A percentile compares a stretch with the other conserved stretches of the same genome.
Evolutionary conservation across 2,113 vertebrate species (phyloP).

Genomic region (Phocoena sinus): DNA sequence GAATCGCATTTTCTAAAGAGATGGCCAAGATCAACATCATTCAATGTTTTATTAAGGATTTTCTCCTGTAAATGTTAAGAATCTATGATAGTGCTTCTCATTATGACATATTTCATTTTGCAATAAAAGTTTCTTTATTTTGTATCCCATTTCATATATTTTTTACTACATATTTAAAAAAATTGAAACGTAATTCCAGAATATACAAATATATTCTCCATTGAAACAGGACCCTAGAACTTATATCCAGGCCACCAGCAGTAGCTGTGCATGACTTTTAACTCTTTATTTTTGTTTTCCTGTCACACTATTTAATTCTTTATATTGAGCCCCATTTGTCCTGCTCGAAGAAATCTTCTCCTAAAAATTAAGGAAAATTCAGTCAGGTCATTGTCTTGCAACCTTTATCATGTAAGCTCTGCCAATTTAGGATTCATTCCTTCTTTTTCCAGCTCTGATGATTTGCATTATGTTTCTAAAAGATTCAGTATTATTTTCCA

Average conservation of each 20-base stretch:
- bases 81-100: neutral
- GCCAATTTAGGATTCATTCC: neutral
- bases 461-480: neutral
- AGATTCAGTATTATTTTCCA: neutral
- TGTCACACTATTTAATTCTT: neutral
- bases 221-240: neutral
- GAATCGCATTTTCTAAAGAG: neutral
- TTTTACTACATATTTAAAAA: neutral
- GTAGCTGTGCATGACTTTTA: rapidly evolving
- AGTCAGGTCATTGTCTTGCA: neutral
- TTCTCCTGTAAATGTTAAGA: neutral
- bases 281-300: neutral
- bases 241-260: neutral
- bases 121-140: neutral
- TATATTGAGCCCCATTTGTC: neutral
- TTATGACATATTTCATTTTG: neutral
- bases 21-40: neutral
- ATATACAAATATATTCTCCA: neutral
- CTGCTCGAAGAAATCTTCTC: neutral
- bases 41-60: neutral
- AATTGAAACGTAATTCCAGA: neutral
- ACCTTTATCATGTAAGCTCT: neutral
- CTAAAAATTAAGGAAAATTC: neutral
- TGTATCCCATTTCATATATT: neutral
- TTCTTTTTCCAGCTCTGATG: neutral